Percentiles rank a stretch among this genome's conserved stretches.
These are phyloP conservation scores for Punctoribates punctum DNA, from an alignment of 2,888 invertebrate genomes.

Conservation along the genomic window DNA sequence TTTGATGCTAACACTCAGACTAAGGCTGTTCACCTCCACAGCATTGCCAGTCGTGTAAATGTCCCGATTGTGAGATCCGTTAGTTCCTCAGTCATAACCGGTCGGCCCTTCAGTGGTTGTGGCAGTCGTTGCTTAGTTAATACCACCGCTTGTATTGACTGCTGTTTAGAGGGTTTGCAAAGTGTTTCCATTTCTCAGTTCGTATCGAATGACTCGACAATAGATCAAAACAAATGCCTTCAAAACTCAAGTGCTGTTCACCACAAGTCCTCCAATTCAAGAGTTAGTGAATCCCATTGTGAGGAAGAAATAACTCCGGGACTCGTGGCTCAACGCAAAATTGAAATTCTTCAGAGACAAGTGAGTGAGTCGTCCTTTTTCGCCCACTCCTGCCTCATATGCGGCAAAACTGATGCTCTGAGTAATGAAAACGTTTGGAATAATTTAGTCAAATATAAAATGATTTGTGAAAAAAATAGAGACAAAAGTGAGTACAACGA, in stretches of 20 bases:
- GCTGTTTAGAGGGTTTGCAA: neutral
- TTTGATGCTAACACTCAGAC: neutral
- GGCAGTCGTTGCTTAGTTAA: constrained; percentile 13
- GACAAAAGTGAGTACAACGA: neutral
- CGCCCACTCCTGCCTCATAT: neutral
- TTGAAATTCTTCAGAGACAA: constrained; percentile 23
- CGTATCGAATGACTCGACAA: neutral
- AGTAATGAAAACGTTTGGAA: neutral
- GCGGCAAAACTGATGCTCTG: neutral
- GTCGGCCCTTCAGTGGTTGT: constrained; percentile 25
- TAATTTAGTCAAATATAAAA: neutral
- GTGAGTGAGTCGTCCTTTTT: constrained; percentile 19
- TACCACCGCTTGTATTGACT: neutral
- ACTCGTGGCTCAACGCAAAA: constrained; percentile 26
- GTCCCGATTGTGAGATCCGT: constrained; percentile 38
- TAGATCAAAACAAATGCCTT: neutral
- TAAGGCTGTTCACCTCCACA: constrained; percentile 36
- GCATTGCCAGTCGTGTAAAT: neutral
- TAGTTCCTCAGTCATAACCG: constrained; percentile 37
- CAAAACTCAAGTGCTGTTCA: neutral
- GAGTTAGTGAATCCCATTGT: neutral
- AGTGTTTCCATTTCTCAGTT: constrained; percentile 2
- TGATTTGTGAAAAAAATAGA: constrained; percentile 27
- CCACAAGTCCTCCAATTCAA: constrained; percentile 1
- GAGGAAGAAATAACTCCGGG: constrained; percentile 14